phyloP scores from a whole-genome alignment of 2,113 vertebrate genomes.

The Pachyramphus minor region DNA sequence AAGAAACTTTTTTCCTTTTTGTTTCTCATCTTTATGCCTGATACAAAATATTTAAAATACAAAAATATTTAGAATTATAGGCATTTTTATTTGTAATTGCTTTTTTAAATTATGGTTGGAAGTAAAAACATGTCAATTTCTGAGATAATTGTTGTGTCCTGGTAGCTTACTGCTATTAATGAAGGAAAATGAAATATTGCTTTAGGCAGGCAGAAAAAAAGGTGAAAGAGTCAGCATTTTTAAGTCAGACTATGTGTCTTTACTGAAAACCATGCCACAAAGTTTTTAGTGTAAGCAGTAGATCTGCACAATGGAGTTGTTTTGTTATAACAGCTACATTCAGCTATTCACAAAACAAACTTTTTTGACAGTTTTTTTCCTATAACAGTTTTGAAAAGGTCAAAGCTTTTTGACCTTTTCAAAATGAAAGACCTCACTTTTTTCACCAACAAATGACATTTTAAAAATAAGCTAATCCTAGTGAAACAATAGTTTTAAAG shows the following conservation, averaged over 20 bases:
- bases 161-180: background rate
- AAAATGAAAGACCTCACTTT: slow-evolving; percentile 56
- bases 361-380: slow-evolving; percentile 56
- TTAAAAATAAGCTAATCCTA: slow-evolving; percentile 55
- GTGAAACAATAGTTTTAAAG: slow-evolving; percentile 64
- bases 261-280: background rate
- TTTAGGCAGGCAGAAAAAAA: background rate
- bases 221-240: background rate
- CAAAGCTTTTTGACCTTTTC: slow-evolving; percentile 65
- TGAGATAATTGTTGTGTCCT: background rate
- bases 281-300: background rate
- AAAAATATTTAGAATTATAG: background rate
- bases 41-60: background rate
- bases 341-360: slow-evolving; percentile 46
- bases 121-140: background rate
- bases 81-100: background rate
- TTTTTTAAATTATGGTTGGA: background rate
- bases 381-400: slow-evolving; percentile 60
- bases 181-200: background rate
- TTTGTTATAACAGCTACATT: slow-evolving; percentile 18
- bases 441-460: slow-evolving; percentile 60
- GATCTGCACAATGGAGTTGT: background rate
- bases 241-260: background rate
- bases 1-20: background rate
- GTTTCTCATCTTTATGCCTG: background rate